These are phyloP conservation scores for Drosophila paulistorum DNA, from an alignment of 1,140 invertebrate species.

Conservation along the genomic window DNA sequence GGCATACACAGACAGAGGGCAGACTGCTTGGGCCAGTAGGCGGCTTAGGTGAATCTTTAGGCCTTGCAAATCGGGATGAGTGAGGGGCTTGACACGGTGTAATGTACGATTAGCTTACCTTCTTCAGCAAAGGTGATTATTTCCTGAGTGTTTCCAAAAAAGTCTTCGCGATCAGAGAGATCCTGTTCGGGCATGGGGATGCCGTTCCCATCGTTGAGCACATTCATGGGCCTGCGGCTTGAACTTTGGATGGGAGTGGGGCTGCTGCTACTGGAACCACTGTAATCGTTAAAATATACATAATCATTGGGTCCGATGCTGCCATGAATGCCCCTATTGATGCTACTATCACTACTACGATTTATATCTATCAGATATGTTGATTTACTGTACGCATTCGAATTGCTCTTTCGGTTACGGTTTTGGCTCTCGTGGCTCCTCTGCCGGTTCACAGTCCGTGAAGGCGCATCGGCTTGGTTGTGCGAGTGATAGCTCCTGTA, in stretches of 20 bases:
- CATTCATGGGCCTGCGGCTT: conserved; percentile 1
- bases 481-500: conserved; percentile 4
- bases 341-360: conserved; percentile 65
- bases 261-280: conserved; percentile 12
- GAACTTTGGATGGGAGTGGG: conserved; percentile 4
- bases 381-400: conserved; percentile 63
- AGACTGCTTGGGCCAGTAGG: conserved; percentile 1
- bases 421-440: conserved; percentile 15
- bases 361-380: conserved; percentile 80
- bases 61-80: background rate
- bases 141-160: conserved; percentile 90
- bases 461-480: background rate
- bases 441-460: conserved; percentile 10
- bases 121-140: conserved; percentile 92
- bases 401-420: conserved; percentile 41
- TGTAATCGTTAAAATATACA: conserved; percentile 65
- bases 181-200: conserved; percentile 37
- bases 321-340: conserved; percentile 37
- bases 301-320: conserved; percentile 44
- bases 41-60: conserved; percentile 1
- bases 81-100: background rate
- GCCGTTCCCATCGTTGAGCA: background rate
- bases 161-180: conserved; percentile 86
- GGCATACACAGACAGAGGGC: conserved; percentile 6
- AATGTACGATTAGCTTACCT: conserved; percentile 84